Conservation (phyloP, 2,797 vertebrate genomes). For the Coracias cyanogaster region DNA sequence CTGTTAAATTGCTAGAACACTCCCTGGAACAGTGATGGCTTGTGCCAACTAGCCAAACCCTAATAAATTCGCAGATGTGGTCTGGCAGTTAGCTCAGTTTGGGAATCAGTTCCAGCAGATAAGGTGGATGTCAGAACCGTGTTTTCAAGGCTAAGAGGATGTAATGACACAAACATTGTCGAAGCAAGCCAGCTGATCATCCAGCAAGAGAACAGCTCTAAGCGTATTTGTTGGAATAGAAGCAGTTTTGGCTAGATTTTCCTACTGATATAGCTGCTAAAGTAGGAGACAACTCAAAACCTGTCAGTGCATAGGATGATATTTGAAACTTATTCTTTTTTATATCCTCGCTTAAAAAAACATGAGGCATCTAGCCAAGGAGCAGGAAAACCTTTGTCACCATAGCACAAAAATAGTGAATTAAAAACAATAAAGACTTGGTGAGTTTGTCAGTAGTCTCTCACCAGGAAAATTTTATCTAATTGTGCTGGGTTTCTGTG, state of each 20-base stretch:
- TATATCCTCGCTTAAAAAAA: background rate
- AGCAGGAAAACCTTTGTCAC: background rate
- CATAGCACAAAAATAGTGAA: background rate
- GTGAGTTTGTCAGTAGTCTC: slow-evolving; percentile 17
- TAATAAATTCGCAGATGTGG: background rate
- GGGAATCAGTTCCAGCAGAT: background rate
- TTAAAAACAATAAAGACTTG: background rate
- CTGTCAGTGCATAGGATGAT: background rate
- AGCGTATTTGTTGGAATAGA: background rate
- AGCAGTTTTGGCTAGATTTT: background rate
- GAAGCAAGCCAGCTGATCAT: background rate
- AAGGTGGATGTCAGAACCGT: slow-evolving; percentile 2
- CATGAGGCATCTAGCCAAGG: background rate
- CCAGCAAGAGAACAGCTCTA: background rate
- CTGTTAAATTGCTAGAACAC: background rate
- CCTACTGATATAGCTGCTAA: background rate
- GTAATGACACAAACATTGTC: background rate
- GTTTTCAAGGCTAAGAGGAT: background rate
- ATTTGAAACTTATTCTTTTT: background rate
- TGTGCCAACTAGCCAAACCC: background rate
- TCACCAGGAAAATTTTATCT: background rate
- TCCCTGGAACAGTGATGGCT: background rate
- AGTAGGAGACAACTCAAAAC: background rate
- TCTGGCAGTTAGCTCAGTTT: background rate
- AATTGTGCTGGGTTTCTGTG: background rate